Evolutionary conservation across 2,888 invertebrate species (phyloP), one percentile per base, ranked within the genome.

Genomic region (Tiliacea citrago): DNA sequence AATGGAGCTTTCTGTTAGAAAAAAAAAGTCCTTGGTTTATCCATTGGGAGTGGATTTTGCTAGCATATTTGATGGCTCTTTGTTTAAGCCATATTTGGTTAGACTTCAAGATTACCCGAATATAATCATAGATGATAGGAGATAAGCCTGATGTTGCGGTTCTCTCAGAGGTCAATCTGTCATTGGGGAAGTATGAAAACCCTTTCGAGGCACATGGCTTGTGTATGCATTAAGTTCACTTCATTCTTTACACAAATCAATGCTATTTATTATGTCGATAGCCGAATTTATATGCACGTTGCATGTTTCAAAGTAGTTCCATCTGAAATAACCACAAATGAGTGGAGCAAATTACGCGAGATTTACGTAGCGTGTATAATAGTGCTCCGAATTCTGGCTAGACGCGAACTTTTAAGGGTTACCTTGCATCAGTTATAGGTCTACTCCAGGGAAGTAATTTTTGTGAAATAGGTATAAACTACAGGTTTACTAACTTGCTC

Each of bases 311-410:
- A 68, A 72, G 75, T 84, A 58, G 69, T 77, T 84, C 67, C 58
- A 74, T 82, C 75, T 82, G 73, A 84, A 86, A 82, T 81, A 84
- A 78, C 76, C 51, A 68, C 86, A 75, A 75, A 81, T 67, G 63
- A 68, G 75, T 75, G 62, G 66, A 58, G 39, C 49, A 75, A 76
- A 82, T 86, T 77, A 74, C 75, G 42, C 58, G 82, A 85, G 67
- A 72, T 75, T 82, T 76, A 80, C 68, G 82, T 71, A 73, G 79
- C 63, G 68, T 73, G 63, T 42, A 74, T 74, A 66, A 77, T 68
- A 60, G 55, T 68, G 63, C 24, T 61, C 62, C 53, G 47, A 73
- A 77, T 79, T 66, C 51, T 12, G 53, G 53, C 51, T 61, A 61
- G 47, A 63, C 66, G 55, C 29, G 57, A 66, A 62, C 21, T 67